Evolutionary conservation across 2,888 invertebrate genomes (phyloP), one percentile per base, ranked within the genome.

Genomic region (Drosophila mayaguana): DNA sequence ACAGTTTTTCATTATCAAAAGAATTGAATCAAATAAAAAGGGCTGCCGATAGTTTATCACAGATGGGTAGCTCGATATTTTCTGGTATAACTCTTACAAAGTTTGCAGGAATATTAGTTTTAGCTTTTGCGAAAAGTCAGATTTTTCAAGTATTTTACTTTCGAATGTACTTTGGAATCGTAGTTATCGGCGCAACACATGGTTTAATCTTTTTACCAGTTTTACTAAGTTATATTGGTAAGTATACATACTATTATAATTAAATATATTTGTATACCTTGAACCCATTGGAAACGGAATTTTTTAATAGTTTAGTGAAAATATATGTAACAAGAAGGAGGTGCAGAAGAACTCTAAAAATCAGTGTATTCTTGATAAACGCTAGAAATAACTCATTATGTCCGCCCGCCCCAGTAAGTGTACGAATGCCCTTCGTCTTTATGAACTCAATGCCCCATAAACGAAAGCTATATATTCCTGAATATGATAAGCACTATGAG

Each of bases 21-120:
- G 94, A 96, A 85, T 94, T 94, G 66, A 95, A 95, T 48, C 94
- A 97, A 76, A 94, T 96, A 34, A 94, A 95, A 68, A 94, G 98
- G 81, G 97, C 98, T 0, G 95, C 96, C 0, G 96, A 97, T 90
- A 95, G 98, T 2, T 94, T 99, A 34, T 95, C 96, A 16, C 95
- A 96, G 90, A 98, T 99, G 97, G 99, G 99, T 78, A 97, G 97
- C 86, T 98, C 98, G 11, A 97, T 99, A 80, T 96, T 99, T 78
- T 98, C 98, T 53, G 99, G 99, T 64, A 99, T 99, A 91, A 99
- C 99, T 14, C 94, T 99, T 72, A 99, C 99, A 68, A 99, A 99
- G 94, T 97, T 99, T 92, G 98, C 97, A 46, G 99, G 99, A 54
- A 99, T 99, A 92, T 95, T 99, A 75, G 98, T 99, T 62, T 94